Base-by-base conservation (phyloP, 2,113 vertebrate genomes). In the Colius striatus region DNA sequence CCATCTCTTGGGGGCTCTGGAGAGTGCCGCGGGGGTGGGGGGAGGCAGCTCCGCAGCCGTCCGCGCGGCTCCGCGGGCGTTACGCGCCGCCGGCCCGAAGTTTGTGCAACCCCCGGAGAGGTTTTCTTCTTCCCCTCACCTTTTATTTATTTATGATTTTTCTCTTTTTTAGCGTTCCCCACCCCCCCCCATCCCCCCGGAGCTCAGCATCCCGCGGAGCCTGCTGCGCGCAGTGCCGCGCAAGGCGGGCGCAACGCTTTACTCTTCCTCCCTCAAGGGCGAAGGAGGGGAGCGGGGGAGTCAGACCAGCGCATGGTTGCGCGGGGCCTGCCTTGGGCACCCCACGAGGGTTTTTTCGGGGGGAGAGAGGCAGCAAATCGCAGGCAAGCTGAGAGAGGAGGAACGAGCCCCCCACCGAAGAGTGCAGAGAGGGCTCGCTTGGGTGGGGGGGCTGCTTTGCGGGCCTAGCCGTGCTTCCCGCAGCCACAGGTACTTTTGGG, bases 1-100 rank as follows among this genome's bases (percentile, higher is more conserved):
- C 99, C 99, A 98, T 98, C 99, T 99, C 98, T 99, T 98, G 99
- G 99, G 98, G 98, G 98, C 97, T 98, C 97, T 95, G 97, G 97
- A 98, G 98, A 99, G 76, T 85, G 92, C 79, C 41, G 66, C 80
- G 50, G 71, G 60, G 57, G 55, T 20, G 53, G 54, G 23, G 27
- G 9, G 19, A 43, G 13, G 54, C 38, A 5, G 25, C 43, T 86
- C 47, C 60, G 20, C 32, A 22, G 30, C 53, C 9, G 48, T 15
- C 51, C 47, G 74, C 89, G 55, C 47, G 73, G 53, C 6, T 27
- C 68, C 50, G 50, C 45, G 62, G 38, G 16, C 7, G 5, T 48
- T 76, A 41, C 38, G 80, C 80, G 22, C 38, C 57, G 54, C 18
- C 14, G 32, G 58, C 30, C 26, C 51, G 3, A 76, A 90, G 62